Percentiles rank a stretch among this genome's conserved stretches.
phyloP scores from a whole-genome alignment of 2,888 invertebrate genomes.

The Eupithecia subumbrata region DNA sequence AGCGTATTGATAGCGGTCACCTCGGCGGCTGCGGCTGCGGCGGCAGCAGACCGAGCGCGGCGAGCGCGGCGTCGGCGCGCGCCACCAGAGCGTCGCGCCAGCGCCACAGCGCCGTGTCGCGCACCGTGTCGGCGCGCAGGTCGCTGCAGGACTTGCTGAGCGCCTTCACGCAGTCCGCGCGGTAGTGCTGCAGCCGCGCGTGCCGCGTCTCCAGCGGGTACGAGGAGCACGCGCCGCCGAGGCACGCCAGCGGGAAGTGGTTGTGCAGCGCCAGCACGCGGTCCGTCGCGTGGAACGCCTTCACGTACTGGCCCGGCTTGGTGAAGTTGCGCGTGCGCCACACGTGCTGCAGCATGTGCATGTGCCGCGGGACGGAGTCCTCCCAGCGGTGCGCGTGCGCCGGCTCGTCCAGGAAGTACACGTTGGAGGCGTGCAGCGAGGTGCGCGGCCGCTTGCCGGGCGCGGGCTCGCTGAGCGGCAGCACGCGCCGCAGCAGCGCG shows the following conservation, averaged over 20 bases:
- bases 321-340: slow-evolving; percentile 95
- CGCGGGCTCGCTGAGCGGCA: slow-evolving; percentile 85
- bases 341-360: slow-evolving; percentile 97
- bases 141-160: slow-evolving; percentile 93
- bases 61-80: slow-evolving; percentile 87
- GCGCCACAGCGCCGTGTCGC: slow-evolving; percentile 94
- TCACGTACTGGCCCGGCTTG: slow-evolving; percentile 96
- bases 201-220: slow-evolving; percentile 92
- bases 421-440: slow-evolving; percentile 94
- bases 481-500: slow-evolving; percentile 89
- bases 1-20: slow-evolving; percentile 46
- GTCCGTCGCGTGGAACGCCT: slow-evolving; percentile 96
- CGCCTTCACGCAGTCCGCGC: slow-evolving; percentile 95
- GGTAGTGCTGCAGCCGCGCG: slow-evolving; percentile 96
- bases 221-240: slow-evolving; percentile 93
- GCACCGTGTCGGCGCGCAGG: slow-evolving; percentile 91
- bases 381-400: slow-evolving; percentile 91
- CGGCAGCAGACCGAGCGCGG: slow-evolving; percentile 88
- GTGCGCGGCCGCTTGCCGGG: slow-evolving; percentile 84
- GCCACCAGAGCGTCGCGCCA: slow-evolving; percentile 88
- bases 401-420: slow-evolving; percentile 95
- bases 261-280: slow-evolving; percentile 95
- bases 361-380: slow-evolving; percentile 91
- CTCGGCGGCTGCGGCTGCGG: slow-evolving; percentile 51
- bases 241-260: slow-evolving; percentile 95